phyloP scores from a whole-genome alignment of 2,113 vertebrate species.

The Anhinga anhinga region DNA sequence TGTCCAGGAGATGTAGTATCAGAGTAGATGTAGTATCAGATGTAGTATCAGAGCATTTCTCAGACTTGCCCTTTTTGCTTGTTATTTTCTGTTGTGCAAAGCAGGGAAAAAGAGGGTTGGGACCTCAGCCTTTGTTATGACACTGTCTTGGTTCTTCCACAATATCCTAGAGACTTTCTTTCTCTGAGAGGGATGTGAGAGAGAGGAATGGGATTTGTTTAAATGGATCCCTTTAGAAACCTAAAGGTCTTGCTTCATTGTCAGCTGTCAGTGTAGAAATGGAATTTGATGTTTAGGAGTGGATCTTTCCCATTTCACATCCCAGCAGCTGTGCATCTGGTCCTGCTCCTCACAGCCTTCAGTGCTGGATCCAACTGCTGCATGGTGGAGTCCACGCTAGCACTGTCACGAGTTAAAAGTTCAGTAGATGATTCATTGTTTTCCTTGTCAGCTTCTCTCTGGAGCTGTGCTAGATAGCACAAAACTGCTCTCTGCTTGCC shows the following conservation, averaged over 20 bases:
- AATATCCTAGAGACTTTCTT: neutral
- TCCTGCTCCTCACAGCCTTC: neutral
- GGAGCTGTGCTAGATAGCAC: neutral
- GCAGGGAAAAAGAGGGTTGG: neutral
- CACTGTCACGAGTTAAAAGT: neutral
- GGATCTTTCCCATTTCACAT: neutral
- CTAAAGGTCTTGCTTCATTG: neutral
- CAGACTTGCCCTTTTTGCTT: neutral
- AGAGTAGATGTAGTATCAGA: no score
- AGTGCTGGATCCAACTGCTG: neutral
- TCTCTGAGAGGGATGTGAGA: neutral
- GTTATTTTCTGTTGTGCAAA: neutral
- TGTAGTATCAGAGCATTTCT: neutral
- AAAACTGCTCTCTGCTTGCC: neutral
- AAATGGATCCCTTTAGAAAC: neutral
- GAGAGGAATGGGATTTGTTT: neutral
- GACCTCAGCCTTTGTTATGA: neutral
- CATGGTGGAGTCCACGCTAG: rapidly evolving
- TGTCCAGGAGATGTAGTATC: neutral
- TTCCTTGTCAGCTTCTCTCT: neutral
- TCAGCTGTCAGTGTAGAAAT: neutral
- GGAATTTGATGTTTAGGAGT: neutral
- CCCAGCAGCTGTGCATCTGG: neutral
- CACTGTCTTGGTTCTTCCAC: neutral
- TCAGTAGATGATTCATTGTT: neutral